phyloP scores from a whole-genome alignment of 2,888 invertebrate species.

The Chymomyza procnemis region DNA sequence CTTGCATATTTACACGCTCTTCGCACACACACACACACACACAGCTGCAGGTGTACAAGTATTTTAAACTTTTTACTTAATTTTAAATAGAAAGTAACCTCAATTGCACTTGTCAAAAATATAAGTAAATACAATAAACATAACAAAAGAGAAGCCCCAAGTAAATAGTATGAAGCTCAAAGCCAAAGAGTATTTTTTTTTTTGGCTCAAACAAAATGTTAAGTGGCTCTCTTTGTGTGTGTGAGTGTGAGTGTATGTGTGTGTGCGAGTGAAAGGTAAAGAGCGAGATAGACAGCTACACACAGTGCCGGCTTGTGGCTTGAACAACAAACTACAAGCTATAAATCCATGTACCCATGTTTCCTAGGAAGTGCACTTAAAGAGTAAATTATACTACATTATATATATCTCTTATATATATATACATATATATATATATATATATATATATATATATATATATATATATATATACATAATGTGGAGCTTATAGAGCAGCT shows the following conservation, averaged over 20 bases:
- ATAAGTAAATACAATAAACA: constrained; percentile 60
- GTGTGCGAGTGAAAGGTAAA: constrained; percentile 39
- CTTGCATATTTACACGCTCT: not conserved
- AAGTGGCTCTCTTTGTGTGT: not conserved
- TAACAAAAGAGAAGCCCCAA: constrained; percentile 21
- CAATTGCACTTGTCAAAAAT: constrained; percentile 69
- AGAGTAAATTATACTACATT: no score
- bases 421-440: no score
- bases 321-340: not conserved
- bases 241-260: not conserved
- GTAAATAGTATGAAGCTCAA: not conserved
- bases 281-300: not conserved
- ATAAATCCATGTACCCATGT: not conserved
- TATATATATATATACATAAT: no score
- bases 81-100: constrained; percentile 70
- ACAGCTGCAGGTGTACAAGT: not conserved
- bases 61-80: constrained; percentile 52
- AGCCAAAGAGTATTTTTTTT: not conserved
- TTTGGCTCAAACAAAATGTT: not conserved
- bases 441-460: no score
- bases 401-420: no score
- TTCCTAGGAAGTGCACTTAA: not conserved
- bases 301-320: not conserved
- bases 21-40: not conserved
- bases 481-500: no score